phyloP scores from a whole-genome alignment of 2,888 invertebrate species.

The Drosophila cyrtoloma region DNA sequence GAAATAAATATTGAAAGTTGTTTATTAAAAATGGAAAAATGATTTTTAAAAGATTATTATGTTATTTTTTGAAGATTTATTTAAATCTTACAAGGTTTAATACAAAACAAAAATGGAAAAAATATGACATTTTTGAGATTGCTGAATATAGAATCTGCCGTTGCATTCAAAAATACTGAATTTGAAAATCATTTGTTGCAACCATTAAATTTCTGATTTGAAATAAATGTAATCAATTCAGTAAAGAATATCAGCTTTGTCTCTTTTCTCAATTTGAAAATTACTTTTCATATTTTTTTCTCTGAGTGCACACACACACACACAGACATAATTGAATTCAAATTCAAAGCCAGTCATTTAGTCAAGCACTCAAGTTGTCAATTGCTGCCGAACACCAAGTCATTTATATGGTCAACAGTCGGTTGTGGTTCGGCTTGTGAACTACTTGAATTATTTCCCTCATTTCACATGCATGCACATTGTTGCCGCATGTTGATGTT shows the following conservation, averaged over 20 bases:
- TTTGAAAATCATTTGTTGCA: slow-evolving; percentile 62
- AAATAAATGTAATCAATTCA: not conserved
- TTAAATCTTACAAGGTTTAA: not conserved
- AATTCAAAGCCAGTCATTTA: slow-evolving; percentile 48
- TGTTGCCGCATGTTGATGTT: slow-evolving; percentile 20
- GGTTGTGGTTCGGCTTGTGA: not conserved
- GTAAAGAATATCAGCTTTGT: not conserved
- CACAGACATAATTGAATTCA: slow-evolving; percentile 4
- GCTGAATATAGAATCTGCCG: slow-evolving; percentile 49
- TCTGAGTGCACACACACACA: not conserved
- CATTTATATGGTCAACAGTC: slow-evolving; percentile 21
- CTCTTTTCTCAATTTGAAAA: not conserved
- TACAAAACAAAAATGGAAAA: not conserved
- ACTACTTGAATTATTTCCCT: not conserved
- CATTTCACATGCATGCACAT: slow-evolving; percentile 25
- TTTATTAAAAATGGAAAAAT: not conserved
- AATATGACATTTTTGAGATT: not conserved
- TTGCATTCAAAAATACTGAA: slow-evolving; percentile 60
- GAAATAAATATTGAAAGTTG: not conserved
- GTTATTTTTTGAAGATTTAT: too few species aligned
- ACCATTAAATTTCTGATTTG: slow-evolving; percentile 18
- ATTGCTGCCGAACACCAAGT: slow-evolving; percentile 37
- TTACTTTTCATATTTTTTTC: not conserved
- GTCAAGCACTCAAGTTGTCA: slow-evolving; percentile 40
- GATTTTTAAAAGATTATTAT: not conserved